Base-by-base conservation (phyloP, 1,140 invertebrate species). In the Adelges cooleyi region DNA sequence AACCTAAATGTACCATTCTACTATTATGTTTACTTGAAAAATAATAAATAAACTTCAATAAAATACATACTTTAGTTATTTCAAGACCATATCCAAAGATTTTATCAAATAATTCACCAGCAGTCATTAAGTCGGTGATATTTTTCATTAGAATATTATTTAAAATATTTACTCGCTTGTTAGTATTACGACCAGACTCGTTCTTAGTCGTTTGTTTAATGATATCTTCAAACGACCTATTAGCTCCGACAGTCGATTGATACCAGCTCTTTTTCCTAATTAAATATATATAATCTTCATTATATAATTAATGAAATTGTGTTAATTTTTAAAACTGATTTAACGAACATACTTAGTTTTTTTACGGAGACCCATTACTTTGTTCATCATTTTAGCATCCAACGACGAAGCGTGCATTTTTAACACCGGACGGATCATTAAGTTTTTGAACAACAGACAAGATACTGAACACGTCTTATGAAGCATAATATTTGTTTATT, bases 81-180 rank as follows among this genome's bases (percentile, higher is more conserved):
- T 89, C 83, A 66, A 89, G 79, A 9, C 81, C 80, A 68, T 76
- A 75, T 4, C 82, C 82, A n/a, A 81, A 40, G 66, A 89, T 71
- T 36, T 80, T 71, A 23, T 78, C 71, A 5, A 81, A 75, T 18
- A 82, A 74, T 68, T 83, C 80, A 1, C 84, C 84, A 4, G 84
- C 84, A 2, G 84, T 79, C 78, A 90, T 78, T 10, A 87, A 72
- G 70, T 88, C 86, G 1, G 85, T 86, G 17, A 89, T 82, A 49
- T 86, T 76, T 70, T 81, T 80, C 85, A 89, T 89, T 69, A 89
- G 89, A n/a, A 89, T 67, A 74, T 86, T 86, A 73, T 89, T 87
- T 9, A 89, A 72, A 40, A 88, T 80, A 0, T 75, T 74, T 8
- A 81, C 74, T 72, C 86, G 73, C 48, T 71, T 71, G 13, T 2